Percentiles rank a stretch among this genome's conserved stretches.
phyloP scores from a whole-genome alignment of 2,113 vertebrate species.

The Urocitellus parryii region DNA sequence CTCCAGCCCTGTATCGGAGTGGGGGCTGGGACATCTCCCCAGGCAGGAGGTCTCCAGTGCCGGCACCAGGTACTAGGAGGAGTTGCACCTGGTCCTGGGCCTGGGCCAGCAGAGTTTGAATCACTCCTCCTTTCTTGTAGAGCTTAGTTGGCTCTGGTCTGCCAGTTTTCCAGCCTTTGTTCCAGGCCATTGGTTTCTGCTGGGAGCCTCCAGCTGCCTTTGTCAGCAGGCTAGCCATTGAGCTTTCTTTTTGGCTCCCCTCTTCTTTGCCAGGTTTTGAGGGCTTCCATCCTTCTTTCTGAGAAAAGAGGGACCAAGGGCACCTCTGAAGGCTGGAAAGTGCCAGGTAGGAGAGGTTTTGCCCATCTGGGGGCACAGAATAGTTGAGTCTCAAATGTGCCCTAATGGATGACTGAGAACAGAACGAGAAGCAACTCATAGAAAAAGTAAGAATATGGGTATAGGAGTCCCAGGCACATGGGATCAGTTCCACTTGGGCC shows the following conservation, averaged over 20 bases:
- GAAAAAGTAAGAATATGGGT: background rate
- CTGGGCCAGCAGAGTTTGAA: background rate
- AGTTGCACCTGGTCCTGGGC: background rate
- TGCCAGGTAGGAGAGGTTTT: fast-evolving
- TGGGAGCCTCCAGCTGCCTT: background rate
- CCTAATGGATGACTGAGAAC: background rate
- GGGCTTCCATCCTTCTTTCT: background rate
- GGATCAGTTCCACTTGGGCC: background rate
- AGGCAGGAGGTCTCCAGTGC: background rate
- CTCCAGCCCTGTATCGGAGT: background rate
- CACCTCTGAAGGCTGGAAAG: background rate
- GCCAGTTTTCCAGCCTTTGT: background rate
- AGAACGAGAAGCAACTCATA: too few relatives aligned
- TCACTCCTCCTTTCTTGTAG: background rate
- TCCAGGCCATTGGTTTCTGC: background rate
- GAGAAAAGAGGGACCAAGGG: background rate
- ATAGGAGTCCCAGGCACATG: background rate
- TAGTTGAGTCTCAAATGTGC: background rate
- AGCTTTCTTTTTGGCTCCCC: background rate
- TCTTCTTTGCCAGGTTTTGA: background rate
- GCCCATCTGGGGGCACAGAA: too few relatives aligned
- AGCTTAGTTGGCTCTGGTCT: background rate
- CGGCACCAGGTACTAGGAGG: background rate
- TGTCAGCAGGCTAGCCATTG: background rate
- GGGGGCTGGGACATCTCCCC: background rate